These are phyloP conservation scores for Rhagologus leucostigma DNA, from an alignment of 2,113 vertebrate genomes.

Conservation along the genomic window DNA sequence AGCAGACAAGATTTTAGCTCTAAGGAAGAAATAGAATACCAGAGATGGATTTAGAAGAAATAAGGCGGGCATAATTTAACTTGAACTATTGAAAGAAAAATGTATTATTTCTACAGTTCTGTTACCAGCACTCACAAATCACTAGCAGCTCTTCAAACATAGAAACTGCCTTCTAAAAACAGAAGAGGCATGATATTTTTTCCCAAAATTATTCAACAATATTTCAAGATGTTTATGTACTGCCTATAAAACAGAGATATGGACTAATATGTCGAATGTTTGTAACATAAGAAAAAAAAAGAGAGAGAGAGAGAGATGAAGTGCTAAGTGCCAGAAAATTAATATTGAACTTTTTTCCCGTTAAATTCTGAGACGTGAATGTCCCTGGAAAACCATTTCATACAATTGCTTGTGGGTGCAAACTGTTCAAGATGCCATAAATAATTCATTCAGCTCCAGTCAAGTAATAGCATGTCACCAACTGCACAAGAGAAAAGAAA, in stretches of 20 bases:
- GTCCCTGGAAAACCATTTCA: not conserved
- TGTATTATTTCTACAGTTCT: not conserved
- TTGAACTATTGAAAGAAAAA: not conserved
- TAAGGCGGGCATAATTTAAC: not conserved
- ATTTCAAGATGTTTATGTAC: not conserved
- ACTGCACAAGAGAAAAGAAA: not conserved
- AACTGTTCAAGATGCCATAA: not conserved
- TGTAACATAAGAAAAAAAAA: not conserved
- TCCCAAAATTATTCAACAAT: not conserved
- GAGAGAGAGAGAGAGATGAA: not conserved
- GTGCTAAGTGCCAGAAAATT: not conserved
- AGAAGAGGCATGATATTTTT: not conserved
- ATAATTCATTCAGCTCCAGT: not conserved
- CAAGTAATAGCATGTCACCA: not conserved
- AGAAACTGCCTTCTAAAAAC: not conserved
- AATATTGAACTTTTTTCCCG: not conserved
- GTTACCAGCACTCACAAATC: not conserved
- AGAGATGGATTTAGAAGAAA: not conserved
- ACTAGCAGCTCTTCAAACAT: not conserved
- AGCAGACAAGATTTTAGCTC: not conserved
- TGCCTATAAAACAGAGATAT: not conserved
- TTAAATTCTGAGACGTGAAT: not conserved
- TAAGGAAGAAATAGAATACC: not conserved
- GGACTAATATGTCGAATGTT: not conserved
- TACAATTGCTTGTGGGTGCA: not conserved